Percentiles rank a stretch among this genome's conserved stretches.
Evolutionary conservation across 2,888 invertebrate species (phyloP).

Genomic region (Mellilla xanthometata): DNA sequence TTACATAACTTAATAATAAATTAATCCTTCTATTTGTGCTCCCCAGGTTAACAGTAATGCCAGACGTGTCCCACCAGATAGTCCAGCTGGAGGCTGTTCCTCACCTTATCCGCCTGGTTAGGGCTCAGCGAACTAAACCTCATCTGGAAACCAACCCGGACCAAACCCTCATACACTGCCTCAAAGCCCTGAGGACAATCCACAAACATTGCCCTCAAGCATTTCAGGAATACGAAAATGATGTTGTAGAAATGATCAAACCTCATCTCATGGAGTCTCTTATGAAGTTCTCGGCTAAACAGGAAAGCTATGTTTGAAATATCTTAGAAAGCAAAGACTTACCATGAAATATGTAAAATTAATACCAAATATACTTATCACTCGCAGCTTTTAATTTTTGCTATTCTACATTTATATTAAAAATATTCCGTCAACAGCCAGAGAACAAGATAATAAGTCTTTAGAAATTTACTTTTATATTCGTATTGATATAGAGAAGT

Average conservation of each 20-base stretch:
- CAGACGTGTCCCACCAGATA: slow-evolving; percentile 86
- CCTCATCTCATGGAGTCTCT: slow-evolving; percentile 91
- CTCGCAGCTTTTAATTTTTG: no score
- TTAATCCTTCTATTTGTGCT: neutral
- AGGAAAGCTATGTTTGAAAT: slow-evolving; percentile 89
- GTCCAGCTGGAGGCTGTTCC: slow-evolving; percentile 86
- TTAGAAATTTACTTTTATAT: no score
- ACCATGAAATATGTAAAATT: no score
- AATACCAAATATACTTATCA: no score
- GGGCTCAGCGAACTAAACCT: slow-evolving; percentile 70
- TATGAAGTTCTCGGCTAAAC: slow-evolving; percentile 89
- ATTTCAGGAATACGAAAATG: slow-evolving; percentile 69
- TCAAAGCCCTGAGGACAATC: slow-evolving; percentile 71
- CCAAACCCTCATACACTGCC: slow-evolving; percentile 72
- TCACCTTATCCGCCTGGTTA: slow-evolving; percentile 86
- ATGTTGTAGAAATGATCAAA: slow-evolving; percentile 88
- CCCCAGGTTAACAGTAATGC: slow-evolving; percentile 85
- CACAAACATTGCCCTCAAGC: slow-evolving; percentile 71
- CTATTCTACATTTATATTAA: no score
- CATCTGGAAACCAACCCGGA: slow-evolving; percentile 63
- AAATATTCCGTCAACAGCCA: no score
- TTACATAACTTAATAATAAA: no score
- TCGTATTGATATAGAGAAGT: no score
- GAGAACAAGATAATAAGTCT: no score
- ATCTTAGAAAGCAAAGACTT: no score